phyloP scores from a whole-genome alignment of 2,888 invertebrate genomes.

The Chrysotoxum bicinctum region DNA sequence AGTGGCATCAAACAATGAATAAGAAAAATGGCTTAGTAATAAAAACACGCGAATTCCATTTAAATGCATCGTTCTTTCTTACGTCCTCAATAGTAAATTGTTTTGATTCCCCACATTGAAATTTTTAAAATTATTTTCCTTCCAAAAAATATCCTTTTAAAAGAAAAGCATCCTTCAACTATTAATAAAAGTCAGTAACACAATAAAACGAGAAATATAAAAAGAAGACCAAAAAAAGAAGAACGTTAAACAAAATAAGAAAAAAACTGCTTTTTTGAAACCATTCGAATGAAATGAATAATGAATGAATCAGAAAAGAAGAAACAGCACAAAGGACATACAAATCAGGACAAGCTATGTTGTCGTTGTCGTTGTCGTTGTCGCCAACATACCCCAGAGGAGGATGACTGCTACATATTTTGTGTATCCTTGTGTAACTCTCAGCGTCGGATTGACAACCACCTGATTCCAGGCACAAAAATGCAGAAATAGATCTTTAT shows the following conservation, averaged over 20 bases:
- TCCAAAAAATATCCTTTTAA: slow-evolving; percentile 18
- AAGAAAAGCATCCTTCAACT: slow-evolving; percentile 39
- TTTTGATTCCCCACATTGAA: slow-evolving; percentile 38
- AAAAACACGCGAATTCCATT: slow-evolving; percentile 27
- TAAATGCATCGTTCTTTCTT: slow-evolving; percentile 16
- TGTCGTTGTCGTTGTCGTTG: slow-evolving; percentile 1
- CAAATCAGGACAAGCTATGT: slow-evolving; percentile 28
- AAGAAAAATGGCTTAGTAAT: slow-evolving; percentile 4
- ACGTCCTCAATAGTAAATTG: slow-evolving; percentile 31
- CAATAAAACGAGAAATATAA: slow-evolving; percentile 35
- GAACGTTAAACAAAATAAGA: not conserved
- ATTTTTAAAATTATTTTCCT: slow-evolving; percentile 12
- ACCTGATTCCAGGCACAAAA: not conserved
- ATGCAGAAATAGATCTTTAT: not conserved
- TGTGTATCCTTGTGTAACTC: not conserved
- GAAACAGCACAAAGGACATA: slow-evolving; percentile 37
- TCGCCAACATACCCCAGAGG: slow-evolving; percentile 2
- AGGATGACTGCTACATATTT: not conserved
- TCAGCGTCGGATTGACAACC: not conserved
- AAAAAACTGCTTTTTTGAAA: slow-evolving; percentile 16
- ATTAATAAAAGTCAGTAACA: slow-evolving; percentile 68
- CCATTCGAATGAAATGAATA: slow-evolving; percentile 57
- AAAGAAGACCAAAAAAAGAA: not conserved
- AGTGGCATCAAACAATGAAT: not conserved
- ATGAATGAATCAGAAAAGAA: slow-evolving; percentile 40